Conservation (phyloP, 2,113 vertebrate genomes). For the Datnioides undecimradiatus region DNA sequence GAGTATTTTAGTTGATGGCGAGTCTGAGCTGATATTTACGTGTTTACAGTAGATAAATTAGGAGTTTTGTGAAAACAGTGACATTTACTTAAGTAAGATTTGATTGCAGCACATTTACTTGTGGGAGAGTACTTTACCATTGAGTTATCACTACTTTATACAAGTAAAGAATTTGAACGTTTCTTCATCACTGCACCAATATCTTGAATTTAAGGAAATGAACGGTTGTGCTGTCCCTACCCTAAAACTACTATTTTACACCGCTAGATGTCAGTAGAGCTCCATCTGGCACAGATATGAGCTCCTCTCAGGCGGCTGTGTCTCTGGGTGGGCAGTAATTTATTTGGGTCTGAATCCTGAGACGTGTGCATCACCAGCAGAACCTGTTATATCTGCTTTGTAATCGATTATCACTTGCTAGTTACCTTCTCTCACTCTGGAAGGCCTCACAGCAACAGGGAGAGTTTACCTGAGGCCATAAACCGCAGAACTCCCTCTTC, state of each 20-base stretch:
- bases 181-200: background rate
- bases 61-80: too few relatives aligned
- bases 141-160: background rate
- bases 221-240: background rate
- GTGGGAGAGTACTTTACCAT: background rate
- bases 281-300: background rate
- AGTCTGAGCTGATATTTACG: background rate
- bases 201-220: background rate
- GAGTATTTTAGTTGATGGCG: background rate
- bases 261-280: slow-evolving; percentile 72
- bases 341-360: slow-evolving; percentile 51
- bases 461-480: slow-evolving; percentile 45
- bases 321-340: slow-evolving; percentile 27
- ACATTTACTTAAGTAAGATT: background rate
- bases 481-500: slow-evolving; percentile 23
- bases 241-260: fast-evolving
- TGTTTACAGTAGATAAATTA: background rate
- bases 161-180: background rate
- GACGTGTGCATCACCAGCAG: slow-evolving; percentile 38
- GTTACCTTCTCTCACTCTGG: slow-evolving; percentile 26
- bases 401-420: slow-evolving; percentile 49
- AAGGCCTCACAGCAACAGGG: slow-evolving; percentile 38
- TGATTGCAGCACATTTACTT: background rate
- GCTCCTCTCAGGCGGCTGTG: slow-evolving; percentile 1
- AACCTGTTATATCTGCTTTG: slow-evolving; percentile 47